phyloP scores from a whole-genome alignment of 2,797 vertebrate species.

The Danionella dracula region DNA sequence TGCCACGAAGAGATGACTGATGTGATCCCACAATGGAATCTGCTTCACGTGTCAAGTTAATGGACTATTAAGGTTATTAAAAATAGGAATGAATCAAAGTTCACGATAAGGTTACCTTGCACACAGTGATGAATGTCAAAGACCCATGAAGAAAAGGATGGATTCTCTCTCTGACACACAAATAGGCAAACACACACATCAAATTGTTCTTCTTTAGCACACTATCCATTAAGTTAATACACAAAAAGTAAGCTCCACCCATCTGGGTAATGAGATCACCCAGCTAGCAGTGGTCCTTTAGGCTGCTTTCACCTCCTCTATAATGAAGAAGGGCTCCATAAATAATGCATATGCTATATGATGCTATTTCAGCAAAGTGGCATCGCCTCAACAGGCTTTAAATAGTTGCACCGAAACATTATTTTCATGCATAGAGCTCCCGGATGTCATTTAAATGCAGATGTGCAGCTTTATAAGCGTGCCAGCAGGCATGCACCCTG shows the following conservation, averaged over 20 bases:
- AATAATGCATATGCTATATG: conserved; percentile 75
- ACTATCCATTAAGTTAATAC: conserved; percentile 28
- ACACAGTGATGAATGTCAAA: conserved; percentile 13
- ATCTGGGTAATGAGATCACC: conserved; percentile 60
- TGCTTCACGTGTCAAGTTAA: conserved; percentile 22
- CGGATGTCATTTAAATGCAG: conserved; percentile 67
- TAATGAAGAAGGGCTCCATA: conserved; percentile 71
- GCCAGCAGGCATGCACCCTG: background rate
- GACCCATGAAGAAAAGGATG: background rate
- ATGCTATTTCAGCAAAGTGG: conserved; percentile 69
- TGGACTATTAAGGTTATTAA: background rate
- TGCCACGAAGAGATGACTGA: background rate
- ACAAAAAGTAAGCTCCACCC: conserved; percentile 23
- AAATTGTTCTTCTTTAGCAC: background rate
- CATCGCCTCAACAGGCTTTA: conserved; percentile 68
- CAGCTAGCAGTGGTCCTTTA: conserved; percentile 55
- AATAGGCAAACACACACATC: conserved; percentile 17
- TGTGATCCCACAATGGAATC: conserved; percentile 19
- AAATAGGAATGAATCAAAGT: background rate
- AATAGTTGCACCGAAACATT: conserved; percentile 72
- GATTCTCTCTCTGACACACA: background rate
- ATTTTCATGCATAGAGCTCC: conserved; percentile 45
- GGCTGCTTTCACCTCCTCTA: conserved; percentile 50
- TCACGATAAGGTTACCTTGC: conserved; percentile 13
- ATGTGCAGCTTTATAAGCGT: conserved; percentile 62